These are phyloP conservation scores for Oligia latruncula DNA, from an alignment of 2,888 invertebrate genomes.

Conservation along the genomic window DNA sequence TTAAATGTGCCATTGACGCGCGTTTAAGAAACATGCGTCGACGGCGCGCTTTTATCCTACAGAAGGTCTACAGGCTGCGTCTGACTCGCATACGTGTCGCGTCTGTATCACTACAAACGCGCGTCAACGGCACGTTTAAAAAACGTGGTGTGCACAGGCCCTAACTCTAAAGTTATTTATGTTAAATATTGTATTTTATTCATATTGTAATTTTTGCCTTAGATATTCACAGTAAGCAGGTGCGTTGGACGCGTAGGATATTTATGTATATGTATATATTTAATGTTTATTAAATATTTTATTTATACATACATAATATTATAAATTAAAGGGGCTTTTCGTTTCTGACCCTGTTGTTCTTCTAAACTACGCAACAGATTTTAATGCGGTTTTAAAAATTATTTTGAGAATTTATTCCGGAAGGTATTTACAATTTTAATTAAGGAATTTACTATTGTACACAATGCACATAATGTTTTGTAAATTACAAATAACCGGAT, in stretches of 20 bases:
- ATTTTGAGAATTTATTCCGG: background rate
- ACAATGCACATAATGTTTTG: too few relatives aligned
- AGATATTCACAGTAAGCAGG: slow-evolving; percentile 50
- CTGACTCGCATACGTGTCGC: too few relatives aligned
- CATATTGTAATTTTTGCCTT: slow-evolving; percentile 56
- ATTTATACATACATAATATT: background rate
- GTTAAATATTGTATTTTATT: slow-evolving; percentile 50
- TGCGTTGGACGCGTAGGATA: slow-evolving; percentile 55
- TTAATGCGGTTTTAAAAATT: background rate
- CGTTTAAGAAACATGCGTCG: too few relatives aligned
- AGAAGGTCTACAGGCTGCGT: too few relatives aligned
- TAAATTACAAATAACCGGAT: too few relatives aligned
- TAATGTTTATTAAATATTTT: background rate
- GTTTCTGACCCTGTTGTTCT: background rate
- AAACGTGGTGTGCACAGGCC: too few relatives aligned
- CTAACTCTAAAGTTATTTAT: slow-evolving; percentile 48
- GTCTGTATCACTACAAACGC: too few relatives aligned
- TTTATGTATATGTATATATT: background rate
- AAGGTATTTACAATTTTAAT: background rate
- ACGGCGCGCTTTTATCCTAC: too few relatives aligned
- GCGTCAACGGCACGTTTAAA: too few relatives aligned
- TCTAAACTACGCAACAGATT: background rate
- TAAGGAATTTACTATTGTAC: too few relatives aligned
- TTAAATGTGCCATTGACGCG: too few relatives aligned
- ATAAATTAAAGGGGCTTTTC: background rate